Evolutionary conservation across 2,888 invertebrate genomes (phyloP).

Genomic region (Aporophyla lueneburgensis): DNA sequence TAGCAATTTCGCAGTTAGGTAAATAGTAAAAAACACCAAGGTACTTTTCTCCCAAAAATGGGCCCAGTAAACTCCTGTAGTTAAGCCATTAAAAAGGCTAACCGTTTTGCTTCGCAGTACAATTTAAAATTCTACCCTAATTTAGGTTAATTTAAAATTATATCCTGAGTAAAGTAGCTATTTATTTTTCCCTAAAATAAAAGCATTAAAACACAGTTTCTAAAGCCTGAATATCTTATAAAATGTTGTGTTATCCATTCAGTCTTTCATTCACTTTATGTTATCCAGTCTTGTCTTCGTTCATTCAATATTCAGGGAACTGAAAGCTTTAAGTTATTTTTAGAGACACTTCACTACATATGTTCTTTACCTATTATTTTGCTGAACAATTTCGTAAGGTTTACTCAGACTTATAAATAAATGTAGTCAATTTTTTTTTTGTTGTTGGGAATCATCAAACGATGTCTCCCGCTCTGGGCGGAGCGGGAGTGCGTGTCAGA

Average conservation of each 20-base stretch:
- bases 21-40: background rate
- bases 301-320: conserved; percentile 31
- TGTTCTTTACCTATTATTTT: background rate
- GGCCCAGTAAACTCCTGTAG: background rate
- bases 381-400: background rate
- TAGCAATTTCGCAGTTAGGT: background rate
- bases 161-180: background rate
- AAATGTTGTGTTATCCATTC: conserved; percentile 13
- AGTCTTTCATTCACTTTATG: conserved; percentile 14
- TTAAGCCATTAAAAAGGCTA: background rate
- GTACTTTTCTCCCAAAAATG: background rate
- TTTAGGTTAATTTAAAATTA: conserved; percentile 27
- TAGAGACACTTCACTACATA: background rate
- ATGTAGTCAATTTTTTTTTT: no score
- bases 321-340: conserved; percentile 15
- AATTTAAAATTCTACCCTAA: conserved; percentile 26
- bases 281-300: conserved; percentile 8
- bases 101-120: conserved; percentile 18
- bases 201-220: background rate
- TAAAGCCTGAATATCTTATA: conserved; percentile 17
- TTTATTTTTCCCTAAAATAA: background rate
- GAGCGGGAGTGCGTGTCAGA: no score
- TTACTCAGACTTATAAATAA: background rate
- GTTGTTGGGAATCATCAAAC: no score
- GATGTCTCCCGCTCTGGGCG: no score